Conservation (phyloP, 2,888 invertebrate genomes). For the Ectemnius lituratus region DNA sequence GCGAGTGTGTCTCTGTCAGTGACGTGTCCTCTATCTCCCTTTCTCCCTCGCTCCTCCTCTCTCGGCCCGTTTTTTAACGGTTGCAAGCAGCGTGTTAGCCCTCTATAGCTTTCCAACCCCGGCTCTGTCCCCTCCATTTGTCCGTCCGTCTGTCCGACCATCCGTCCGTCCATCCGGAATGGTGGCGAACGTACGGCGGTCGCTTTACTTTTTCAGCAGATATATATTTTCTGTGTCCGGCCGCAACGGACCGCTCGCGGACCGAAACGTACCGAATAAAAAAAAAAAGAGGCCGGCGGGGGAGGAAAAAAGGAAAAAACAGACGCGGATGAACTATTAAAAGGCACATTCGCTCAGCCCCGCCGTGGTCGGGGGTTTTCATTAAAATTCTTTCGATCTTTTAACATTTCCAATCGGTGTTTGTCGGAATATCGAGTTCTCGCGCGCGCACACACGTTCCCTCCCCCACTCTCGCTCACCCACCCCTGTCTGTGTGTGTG, state of each 20-base stretch:
- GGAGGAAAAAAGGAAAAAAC: conserved; percentile 44
- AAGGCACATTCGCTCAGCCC: conserved; percentile 64
- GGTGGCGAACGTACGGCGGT: conserved; percentile 61
- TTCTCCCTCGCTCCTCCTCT: conserved; percentile 17
- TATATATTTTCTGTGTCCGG: conserved; percentile 65
- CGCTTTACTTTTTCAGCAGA: conserved; percentile 64
- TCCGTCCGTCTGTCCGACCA: conserved; percentile 47
- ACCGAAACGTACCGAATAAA: conserved; percentile 62
- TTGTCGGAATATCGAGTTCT: conserved; percentile 65
- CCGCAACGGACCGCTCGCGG: conserved; percentile 56
- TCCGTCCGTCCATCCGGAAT: conserved; percentile 56
- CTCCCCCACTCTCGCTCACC: conserved; percentile 14
- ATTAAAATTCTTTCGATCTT: conserved; percentile 78
- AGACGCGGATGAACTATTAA: conserved; percentile 67
- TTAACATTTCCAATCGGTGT: conserved; percentile 72
- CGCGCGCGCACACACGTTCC: conserved; percentile 40
- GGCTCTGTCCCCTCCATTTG: conserved; percentile 36
- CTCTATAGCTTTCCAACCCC: conserved; percentile 17
- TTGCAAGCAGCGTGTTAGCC: conserved; percentile 42
- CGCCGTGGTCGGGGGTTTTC: conserved; percentile 70
- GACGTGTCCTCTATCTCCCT: not conserved
- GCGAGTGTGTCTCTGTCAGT: not conserved
- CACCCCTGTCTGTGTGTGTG: not conserved
- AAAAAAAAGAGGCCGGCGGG: conserved; percentile 43
- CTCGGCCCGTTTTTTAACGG: conserved; percentile 17